Evolutionary conservation across 1,140 invertebrate species (phyloP), one percentile per base, ranked within the genome.

Genomic region (Drosophila navojoa): DNA sequence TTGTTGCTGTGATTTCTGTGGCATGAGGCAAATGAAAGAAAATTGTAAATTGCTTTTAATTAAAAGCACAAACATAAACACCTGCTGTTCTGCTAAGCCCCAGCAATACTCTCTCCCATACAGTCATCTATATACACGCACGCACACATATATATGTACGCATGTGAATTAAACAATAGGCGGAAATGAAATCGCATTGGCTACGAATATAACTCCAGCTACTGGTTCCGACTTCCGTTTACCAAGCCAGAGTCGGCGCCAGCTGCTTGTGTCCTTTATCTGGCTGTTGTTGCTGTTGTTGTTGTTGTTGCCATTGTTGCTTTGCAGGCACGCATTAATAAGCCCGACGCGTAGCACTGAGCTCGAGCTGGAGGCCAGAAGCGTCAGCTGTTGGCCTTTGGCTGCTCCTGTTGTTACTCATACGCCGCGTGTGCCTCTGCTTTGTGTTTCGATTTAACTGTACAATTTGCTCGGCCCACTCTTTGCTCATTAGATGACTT

Each of bases 61-160:
- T 87, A 87, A 87, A 87, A 87, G 85, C 84, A 89, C 79, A 87
- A 89, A 89, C 84, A 89, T 84, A 89, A 89, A 90, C 84, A 89
- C 84, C 84, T 89, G 84, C 85, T 89, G 84, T 81, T 70, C 70
- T 58, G 19, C 49, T 59, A 59, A 59, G 60, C 52, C 49, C 71
- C 32, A n/a, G 55, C 60, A 25, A 35, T 61, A 53, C 59, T 32
- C 35, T 49, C 32, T 72, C 61, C 66, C 44, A 53, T n/a, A 44
- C 70, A 47, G 64, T 4, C 10, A 22, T 15, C 72, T 57, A 71
- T 38, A 58, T 16, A 44, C 70, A 47, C 70, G 9, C 10, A 22
- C 42, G 16, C 15, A 16, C 61, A 47, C 54, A 40, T 27, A 55
- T 53, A 76, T 50, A 66, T 44, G 53, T 25, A 52, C 74, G 57